Base-by-base conservation (phyloP, 1,140 invertebrate genomes). In the Aphaenogaster rudis region DNA sequence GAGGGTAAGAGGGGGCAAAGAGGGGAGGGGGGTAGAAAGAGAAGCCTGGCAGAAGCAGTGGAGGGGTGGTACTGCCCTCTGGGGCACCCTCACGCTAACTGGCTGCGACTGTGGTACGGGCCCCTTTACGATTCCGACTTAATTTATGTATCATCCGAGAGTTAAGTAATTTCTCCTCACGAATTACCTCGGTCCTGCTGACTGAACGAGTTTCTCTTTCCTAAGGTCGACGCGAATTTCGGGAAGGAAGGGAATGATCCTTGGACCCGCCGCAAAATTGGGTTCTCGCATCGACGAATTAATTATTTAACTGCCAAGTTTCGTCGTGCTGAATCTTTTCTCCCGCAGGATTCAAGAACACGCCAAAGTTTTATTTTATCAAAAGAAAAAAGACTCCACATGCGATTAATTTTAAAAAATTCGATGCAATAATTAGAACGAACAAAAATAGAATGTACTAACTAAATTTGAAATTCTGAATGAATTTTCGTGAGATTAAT, bases 121-220 rank as follows among this genome's bases (percentile, higher is more conserved):
- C 95, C 95, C 95, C 94, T 95, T 95, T 95, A 95, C 95, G 94
- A 95, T 95, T 95, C 92, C 91, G 92, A 93, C 94, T 95, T 95
- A 95, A 95, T 95, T 95, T 95, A 95, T 95, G 95, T 95, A 95
- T 95, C 95, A 95, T 95, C 94, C 94, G 95, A 95, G 95, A 95
- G 95, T 95, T 95, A 95, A 95, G 95, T 95, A 95, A 95, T 95
- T 95, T 95, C 94, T 94, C 94, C 94, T 94, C 91, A 91, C 93
- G 94, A 95, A 95, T 95, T 95, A 94, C 93, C 92, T 94, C 92
- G 84, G 79, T 84, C 80, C 66, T 82, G 88, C 91, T 92, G 88
- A 91, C 88, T 92, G 86, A 86, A 90, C 82, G 88, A 91, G 88
- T 91, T 91, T 91, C 88, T 88, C 79, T 67, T 87, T 69, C 64